Base-by-base conservation (phyloP, 2,113 vertebrate species). In the Cryptoleucopteryx plumbea region DNA sequence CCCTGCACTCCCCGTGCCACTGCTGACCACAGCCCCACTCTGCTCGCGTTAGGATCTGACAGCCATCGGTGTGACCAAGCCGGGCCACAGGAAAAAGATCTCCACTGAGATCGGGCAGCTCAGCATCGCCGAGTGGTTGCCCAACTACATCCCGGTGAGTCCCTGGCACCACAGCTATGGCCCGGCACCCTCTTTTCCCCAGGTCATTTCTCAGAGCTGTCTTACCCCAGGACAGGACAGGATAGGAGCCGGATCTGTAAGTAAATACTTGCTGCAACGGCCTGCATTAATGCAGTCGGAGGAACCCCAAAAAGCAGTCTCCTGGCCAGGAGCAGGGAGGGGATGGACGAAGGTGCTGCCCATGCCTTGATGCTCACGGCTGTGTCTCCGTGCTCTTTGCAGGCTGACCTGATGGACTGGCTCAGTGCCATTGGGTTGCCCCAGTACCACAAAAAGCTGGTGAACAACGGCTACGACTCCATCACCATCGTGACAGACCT, bases 21-120 rank as follows among this genome's bases (percentile, higher is more conserved):
- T 31, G 68, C 80, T 90, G 63, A 91, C 56, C 20, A 7, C 0
- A 32, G 78, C 61, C 56, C 7, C 4, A 0, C 70, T 86, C 56
- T 93, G 70, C 71, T 73, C 12, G 3, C 14, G 1, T 38, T 94
- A 99, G 99, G 99, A 99, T 77, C 98, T 99, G 87, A 99, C 99
- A 0, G 99, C 99, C 95, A 99, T 99, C 0, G 99, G 99, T 0
- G 99, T 99, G 81, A 99, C 99, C 80, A 99, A 99, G 92, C 99
- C 99, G 1, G 99, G 99, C 27, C 99, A 99, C 96, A 98, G 99
- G 82, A 99, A 99, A 86, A 99, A 99, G 93, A 99, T 99, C 43
- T 99, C 99, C 70, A 98, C 98, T 0, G 99, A 99, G 98, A 99
- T 99, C 0, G 98, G 97, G 90, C 99, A 99, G 97, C 98, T 99